A percentile compares a stretch with the other conserved stretches of the same genome.
Evolutionary conservation across 2,888 invertebrate genomes (phyloP).

Genomic region (Diaphora mendica): DNA sequence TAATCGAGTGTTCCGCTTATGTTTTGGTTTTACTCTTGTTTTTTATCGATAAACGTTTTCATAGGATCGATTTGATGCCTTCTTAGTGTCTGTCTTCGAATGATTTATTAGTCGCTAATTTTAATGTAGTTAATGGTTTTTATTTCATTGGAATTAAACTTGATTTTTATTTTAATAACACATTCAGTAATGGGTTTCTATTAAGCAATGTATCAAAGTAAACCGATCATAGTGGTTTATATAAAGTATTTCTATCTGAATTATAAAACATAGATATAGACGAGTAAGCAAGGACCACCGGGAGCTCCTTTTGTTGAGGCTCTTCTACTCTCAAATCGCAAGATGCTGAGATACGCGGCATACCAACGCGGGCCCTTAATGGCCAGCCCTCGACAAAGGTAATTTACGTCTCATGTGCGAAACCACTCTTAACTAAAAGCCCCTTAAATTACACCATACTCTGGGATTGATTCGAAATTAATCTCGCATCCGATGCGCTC

Average conservation of each 20-base stretch:
- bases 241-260: conserved; percentile 45
- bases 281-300: conserved; percentile 78
- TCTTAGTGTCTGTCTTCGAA: conserved; percentile 65
- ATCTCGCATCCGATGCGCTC: conserved; percentile 69
- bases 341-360: conserved; percentile 82
- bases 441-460: conserved; percentile 81
- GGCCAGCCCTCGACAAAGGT: conserved; percentile 77
- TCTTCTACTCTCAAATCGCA: conserved; percentile 80
- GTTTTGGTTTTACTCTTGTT: conserved; percentile 73
- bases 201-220: conserved; percentile 7
- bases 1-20: conserved; percentile 81
- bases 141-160: conserved; percentile 41
- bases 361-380: conserved; percentile 80
- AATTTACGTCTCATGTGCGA: conserved; percentile 85
- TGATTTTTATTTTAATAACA: conserved; percentile 33
- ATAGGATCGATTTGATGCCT: conserved; percentile 71
- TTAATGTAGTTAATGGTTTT: conserved; percentile 56
- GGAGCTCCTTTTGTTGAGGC: conserved; percentile 79
- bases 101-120: conserved; percentile 72
- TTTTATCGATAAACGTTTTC: conserved; percentile 77
- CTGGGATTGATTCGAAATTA: conserved; percentile 82
- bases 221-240: conserved; percentile 40
- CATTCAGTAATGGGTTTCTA: conserved; percentile 29
- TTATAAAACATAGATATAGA: conserved; percentile 67
- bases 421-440: conserved; percentile 84